Evolutionary conservation across 2,797 vertebrate genomes (phyloP).

Genomic region (Melanotaenia maccullochi): DNA sequence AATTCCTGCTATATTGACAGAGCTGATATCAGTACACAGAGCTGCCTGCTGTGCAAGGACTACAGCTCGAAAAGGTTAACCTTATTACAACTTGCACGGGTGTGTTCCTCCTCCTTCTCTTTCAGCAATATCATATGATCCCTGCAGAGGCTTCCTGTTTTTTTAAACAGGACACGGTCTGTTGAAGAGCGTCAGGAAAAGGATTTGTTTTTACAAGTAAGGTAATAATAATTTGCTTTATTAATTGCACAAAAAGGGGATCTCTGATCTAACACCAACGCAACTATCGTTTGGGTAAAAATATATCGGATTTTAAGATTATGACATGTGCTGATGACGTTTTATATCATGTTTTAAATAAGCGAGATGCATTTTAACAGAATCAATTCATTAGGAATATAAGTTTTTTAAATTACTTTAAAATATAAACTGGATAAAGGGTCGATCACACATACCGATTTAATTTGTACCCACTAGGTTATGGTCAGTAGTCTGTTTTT

Average conservation of each 20-base stretch:
- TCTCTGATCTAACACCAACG: neutral
- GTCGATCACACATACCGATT: neutral
- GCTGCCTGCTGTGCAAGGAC: neutral
- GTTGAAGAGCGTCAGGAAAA: neutral
- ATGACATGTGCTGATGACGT: neutral
- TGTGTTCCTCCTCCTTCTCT: neutral
- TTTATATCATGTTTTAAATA: neutral
- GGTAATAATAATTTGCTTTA: neutral
- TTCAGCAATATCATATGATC: conserved; percentile 23
- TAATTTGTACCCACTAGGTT: neutral
- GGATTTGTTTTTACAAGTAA: neutral
- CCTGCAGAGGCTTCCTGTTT: conserved; percentile 21
- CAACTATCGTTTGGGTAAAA: neutral
- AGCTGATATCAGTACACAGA: neutral
- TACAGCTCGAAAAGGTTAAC: neutral
- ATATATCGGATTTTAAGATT: neutral
- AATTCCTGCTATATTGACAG: neutral
- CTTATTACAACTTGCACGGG: neutral
- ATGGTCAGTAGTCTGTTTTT: accelerated
- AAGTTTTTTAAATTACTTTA: neutral
- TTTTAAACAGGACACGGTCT: neutral
- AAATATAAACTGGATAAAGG: neutral
- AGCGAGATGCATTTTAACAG: neutral
- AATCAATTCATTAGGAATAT: neutral
- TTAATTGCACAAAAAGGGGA: neutral